Percentiles rank a stretch among this genome's conserved stretches.
Conservation (phyloP, 2,888 invertebrate species). For the Incurvaria masculella region DNA sequence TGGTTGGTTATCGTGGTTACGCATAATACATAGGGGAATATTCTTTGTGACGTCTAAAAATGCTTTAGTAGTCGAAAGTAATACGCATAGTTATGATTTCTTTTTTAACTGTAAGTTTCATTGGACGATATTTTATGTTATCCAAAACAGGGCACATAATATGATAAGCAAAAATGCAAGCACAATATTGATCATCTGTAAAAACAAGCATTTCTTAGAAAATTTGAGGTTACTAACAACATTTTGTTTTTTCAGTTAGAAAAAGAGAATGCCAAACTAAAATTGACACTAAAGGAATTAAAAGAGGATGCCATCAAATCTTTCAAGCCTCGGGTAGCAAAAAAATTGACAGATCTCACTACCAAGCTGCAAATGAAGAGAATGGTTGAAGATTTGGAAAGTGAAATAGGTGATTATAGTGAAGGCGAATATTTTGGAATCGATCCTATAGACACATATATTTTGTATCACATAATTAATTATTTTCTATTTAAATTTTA, state of each 20-base stretch:
- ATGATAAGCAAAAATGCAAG: no score
- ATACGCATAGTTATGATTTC: no score
- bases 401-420: slow-evolving; percentile 65
- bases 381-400: slow-evolving; percentile 85
- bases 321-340: slow-evolving; percentile 67
- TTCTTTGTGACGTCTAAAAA: slow-evolving; percentile 6
- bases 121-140: no score
- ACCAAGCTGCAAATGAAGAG: slow-evolving; percentile 73
- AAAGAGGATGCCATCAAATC: slow-evolving; percentile 63
- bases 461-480: not conserved
- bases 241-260: slow-evolving; percentile 55
- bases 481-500: slow-evolving; percentile 20
- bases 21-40: slow-evolving; percentile 10
- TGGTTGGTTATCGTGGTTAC: not conserved
- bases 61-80: slow-evolving; percentile 6
- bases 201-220: no score
- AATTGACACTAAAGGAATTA: slow-evolving; percentile 62
- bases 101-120: no score
- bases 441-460: not conserved
- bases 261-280: slow-evolving; percentile 64
- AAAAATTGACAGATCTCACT: slow-evolving; percentile 69
- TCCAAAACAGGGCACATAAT: no score
- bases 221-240: no score
- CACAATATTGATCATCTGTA: no score
- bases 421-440: not conserved